phyloP scores from a whole-genome alignment of 2,113 vertebrate genomes.

The Perca fluviatilis region DNA sequence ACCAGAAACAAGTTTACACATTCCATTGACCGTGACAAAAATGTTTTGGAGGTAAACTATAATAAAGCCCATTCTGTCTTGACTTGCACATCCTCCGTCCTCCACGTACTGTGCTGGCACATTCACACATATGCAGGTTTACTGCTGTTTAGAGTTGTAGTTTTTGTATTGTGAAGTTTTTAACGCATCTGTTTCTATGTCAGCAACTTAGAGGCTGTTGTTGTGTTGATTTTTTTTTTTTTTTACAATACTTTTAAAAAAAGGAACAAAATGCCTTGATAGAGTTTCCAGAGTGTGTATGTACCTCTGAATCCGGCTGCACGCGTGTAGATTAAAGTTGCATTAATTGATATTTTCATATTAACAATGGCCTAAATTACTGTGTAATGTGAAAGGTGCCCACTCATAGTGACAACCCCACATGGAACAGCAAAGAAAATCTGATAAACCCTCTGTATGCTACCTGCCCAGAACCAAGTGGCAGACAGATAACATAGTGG shows the following conservation, averaged over 20 bases:
- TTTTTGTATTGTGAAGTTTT: background rate
- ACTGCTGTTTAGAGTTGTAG: background rate
- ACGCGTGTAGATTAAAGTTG: background rate
- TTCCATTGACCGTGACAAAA: constrained; percentile 48
- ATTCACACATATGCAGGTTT: background rate
- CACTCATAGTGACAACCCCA: background rate
- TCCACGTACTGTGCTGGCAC: background rate
- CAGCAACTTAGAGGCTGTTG: background rate
- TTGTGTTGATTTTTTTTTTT: background rate
- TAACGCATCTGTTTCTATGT: background rate
- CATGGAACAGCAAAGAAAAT: background rate
- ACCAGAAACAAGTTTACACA: constrained; percentile 28
- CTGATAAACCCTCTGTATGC: background rate
- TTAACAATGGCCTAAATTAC: no score
- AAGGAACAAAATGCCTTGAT: background rate
- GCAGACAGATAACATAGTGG: background rate
- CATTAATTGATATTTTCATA: background rate
- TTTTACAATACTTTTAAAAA: background rate
- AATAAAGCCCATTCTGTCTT: constrained; percentile 62
- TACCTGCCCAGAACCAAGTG: background rate
- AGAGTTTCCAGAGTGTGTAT: background rate
- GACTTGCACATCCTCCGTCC: constrained; percentile 61
- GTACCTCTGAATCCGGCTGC: background rate
- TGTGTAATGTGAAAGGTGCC: background rate
- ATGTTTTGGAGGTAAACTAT: constrained; percentile 37